Base-by-base conservation (phyloP, 2,113 vertebrate genomes). In the Micronisus gabar region DNA sequence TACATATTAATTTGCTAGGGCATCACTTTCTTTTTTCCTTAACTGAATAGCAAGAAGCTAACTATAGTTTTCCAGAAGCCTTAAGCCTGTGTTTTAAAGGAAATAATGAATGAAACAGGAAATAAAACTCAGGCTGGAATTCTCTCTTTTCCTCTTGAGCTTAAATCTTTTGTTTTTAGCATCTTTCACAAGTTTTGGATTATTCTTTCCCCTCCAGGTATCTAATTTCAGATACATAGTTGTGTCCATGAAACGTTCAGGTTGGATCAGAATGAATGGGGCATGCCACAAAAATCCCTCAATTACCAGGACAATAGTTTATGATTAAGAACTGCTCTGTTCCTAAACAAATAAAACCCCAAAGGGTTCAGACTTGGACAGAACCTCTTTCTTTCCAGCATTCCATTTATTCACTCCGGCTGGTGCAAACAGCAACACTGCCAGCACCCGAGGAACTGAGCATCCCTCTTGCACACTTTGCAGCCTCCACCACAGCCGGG, bases 291-390 rank as follows among this genome's bases (percentile, higher is more conserved):
- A 7, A 32, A 26, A 30, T 9, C 45, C 58, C 38, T 40, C 4
- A 2, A 30, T 45, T 12, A 41, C 0, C 0, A 15, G 53, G 40
- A 43, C 29, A 6, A 40, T 3, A 34, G 23, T n/a, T 75, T 41
- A 29, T 20, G 22, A 9, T 16, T 10, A 27, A 36, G 11, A 61
- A 22, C 30, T 9, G n/a, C 40, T 55, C 85, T 36, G 63, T 56
- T 10, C 15, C 26, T 15, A 40, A 75, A 81, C 13, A 58, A 66
- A 72, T 15, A 55, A 17, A 20, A 47, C 15, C 36, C 36, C 47
- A 45, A 41, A 53, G 13, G 15, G 21, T 29, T 73, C 41, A 30
- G 52, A 30, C 11, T 27, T 18, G 13, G 36, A 34, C 20, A 62
- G 38, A 29, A 14, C 29, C 55, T 40, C 15, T 29, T 53, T 45